Evolutionary conservation across 2,888 invertebrate genomes (phyloP), one percentile per base, ranked within the genome.

Genomic region (Eurytoma californica): DNA sequence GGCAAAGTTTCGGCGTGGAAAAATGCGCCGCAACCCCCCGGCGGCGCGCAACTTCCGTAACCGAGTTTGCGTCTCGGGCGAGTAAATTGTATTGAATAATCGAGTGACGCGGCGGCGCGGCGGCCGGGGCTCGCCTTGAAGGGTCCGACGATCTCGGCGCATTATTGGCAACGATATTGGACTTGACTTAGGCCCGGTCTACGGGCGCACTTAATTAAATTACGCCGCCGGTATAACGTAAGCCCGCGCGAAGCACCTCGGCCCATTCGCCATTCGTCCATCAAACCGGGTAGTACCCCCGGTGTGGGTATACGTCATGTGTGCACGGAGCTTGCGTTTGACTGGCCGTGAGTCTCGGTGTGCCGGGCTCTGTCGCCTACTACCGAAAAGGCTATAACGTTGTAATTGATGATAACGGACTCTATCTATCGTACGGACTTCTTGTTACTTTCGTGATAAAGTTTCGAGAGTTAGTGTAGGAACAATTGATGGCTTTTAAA

Each of bases 91-190:
- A 69, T 76, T 70, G 70, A 70, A 70, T 77, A 70, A 65, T 63
- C 63, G 69, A 69, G 49, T 58, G 69, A 63, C 16, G 51, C 24
- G 24, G 24, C 24, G 24, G 24, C 24, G 24, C 24, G 24, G 24
- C 24, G 24, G 24, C 28, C 57, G 24, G 49, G 55, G 57, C 51
- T 47, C 49, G 39, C 24, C 47, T 65, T 57, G 55, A 55, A 77
- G 69, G 69, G 24, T 55, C 20, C 65, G 20, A 39, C 57, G 30
- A 65, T 65, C 20, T 14, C 16, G n/a, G 14, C 30, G 55, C 51
- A 76, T 76, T 76, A 76, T 76, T 69, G 61, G 68, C 68, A 63
- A 76, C 49, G 68, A 76, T 76, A 76, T 76, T 76, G 68, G 61
- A 76, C 69, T 70, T 70, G 76, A 75, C 75, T 61, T 39, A 28